Conservation (phyloP, 2,113 vertebrate genomes). For the Myanophis thanlyinensis region DNA sequence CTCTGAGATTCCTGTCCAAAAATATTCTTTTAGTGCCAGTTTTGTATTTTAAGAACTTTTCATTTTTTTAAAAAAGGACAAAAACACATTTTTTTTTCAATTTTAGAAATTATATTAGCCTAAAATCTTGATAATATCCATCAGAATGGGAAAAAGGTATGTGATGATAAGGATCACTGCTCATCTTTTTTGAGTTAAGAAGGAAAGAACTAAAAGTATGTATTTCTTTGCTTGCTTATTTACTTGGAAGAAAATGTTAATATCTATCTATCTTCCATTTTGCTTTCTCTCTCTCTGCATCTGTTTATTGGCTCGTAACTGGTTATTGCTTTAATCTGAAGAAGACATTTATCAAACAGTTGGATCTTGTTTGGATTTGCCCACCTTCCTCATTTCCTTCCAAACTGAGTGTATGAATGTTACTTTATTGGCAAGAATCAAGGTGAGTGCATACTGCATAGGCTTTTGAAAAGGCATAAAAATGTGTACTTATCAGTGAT, state of each 20-base stretch:
- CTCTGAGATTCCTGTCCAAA: not conserved
- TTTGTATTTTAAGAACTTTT: constrained; percentile 4
- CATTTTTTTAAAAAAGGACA: no score
- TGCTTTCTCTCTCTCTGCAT: no score
- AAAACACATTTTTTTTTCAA: not conserved
- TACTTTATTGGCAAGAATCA: not conserved
- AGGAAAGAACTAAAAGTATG: not conserved
- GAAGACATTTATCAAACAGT: no score
- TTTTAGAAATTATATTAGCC: not conserved
- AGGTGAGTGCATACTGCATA: not conserved
- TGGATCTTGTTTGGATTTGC: not conserved
- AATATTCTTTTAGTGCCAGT: not conserved
- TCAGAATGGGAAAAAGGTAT: not conserved
- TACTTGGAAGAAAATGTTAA: no score
- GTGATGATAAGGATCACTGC: not conserved
- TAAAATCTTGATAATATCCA: not conserved
- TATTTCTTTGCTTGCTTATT: no score
- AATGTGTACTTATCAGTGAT: not conserved
- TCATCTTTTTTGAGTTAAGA: not conserved
- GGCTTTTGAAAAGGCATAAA: not conserved
- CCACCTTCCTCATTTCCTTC: not conserved
- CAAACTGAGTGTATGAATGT: not conserved
- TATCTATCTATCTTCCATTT: no score
- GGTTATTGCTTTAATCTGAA: no score
- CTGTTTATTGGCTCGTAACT: no score